Conservation (phyloP, 2,113 vertebrate genomes). For the Apodemus speciosus region DNA sequence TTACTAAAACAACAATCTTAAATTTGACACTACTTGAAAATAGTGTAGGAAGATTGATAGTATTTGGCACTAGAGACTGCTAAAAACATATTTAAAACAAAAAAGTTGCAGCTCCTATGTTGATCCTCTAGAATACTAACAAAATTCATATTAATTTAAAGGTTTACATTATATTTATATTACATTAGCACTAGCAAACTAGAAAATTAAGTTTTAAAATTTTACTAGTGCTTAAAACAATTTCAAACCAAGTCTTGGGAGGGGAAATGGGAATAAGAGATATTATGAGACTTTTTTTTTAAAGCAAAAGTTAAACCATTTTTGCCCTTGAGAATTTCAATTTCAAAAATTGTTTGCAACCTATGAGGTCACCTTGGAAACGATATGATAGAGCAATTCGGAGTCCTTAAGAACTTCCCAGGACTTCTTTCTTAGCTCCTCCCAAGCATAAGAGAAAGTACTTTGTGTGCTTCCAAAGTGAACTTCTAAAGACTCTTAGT, state of each 20-base stretch:
- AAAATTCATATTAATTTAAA: conserved; percentile 52
- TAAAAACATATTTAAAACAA: background rate
- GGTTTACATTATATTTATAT: conserved; percentile 4
- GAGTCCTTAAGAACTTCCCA: background rate
- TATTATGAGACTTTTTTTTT: conserved; percentile 28
- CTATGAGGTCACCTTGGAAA: background rate
- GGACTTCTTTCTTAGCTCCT: background rate
- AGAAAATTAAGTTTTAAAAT: conserved; percentile 34
- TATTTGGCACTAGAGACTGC: conserved; percentile 15
- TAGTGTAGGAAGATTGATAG: background rate
- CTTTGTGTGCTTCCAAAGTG: conserved; percentile 46
- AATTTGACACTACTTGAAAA: conserved; percentile 26
- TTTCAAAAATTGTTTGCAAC: conserved; percentile 39
- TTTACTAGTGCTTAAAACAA: conserved; percentile 22
- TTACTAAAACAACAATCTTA: conserved; percentile 26
- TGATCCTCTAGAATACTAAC: background rate
- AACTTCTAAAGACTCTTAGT: background rate
- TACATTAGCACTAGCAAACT: background rate
- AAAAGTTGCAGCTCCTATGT: background rate
- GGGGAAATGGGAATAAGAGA: background rate
- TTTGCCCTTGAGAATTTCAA: background rate
- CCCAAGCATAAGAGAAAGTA: conserved; percentile 36
- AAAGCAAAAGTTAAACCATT: conserved; percentile 5
- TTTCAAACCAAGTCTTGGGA: background rate
- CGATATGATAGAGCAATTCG: background rate